phyloP scores from a whole-genome alignment of 1,140 invertebrate genomes.

The Aplysia californica region DNA sequence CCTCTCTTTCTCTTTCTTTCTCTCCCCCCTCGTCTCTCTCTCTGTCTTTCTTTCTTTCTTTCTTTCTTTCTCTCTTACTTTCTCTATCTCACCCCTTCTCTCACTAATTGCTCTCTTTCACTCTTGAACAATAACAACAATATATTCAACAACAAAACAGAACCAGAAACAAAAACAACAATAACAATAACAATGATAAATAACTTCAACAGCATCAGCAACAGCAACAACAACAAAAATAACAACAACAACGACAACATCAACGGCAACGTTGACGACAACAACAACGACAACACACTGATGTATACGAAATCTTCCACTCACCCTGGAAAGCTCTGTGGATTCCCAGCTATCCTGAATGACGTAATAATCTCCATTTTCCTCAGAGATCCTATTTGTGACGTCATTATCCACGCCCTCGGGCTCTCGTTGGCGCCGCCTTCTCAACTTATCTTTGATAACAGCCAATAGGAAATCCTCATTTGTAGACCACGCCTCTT shows the following conservation, averaged over 20 bases:
- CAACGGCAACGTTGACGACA: background rate
- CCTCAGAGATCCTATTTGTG: too few species aligned
- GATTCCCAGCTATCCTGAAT: background rate
- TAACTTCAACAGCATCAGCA: background rate
- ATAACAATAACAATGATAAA: too few species aligned
- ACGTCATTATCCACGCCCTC: background rate
- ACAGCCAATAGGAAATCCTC: constrained; percentile 16
- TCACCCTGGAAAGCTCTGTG: background rate
- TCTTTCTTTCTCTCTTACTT: too few species aligned
- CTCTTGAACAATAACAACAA: too few species aligned
- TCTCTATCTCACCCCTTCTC: background rate
- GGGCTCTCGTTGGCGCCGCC: background rate
- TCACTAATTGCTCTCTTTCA: background rate
- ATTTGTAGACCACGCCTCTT: constrained; percentile 3
- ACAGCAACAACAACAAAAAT: background rate
- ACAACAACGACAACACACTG: background rate
- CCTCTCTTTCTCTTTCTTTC: background rate
- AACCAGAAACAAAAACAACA: too few species aligned
- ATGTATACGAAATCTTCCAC: background rate
- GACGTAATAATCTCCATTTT: background rate
- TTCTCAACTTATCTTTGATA: constrained; percentile 10
- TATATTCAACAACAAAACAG: too few species aligned
- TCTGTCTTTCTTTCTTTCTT: too few species aligned
- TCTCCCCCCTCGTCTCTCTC: background rate
- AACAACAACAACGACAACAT: background rate